A percentile compares a stretch with the other conserved stretches of the same genome.
Conservation (phyloP, 2,888 invertebrate species). For the Drosophila demipolita region DNA sequence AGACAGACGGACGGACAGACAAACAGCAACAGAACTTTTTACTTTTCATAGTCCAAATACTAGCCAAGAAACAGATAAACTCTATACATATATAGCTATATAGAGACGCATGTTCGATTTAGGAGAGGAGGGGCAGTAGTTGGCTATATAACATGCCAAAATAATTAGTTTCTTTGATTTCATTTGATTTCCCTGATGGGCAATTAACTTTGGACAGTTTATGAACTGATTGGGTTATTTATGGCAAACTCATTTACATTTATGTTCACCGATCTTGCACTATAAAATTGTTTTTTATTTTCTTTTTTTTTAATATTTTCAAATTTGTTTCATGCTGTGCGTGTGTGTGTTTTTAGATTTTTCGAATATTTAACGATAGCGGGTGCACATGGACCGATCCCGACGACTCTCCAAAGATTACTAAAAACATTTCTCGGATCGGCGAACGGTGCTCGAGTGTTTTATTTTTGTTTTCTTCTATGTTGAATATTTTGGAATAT, state of each 20-base stretch:
- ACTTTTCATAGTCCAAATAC: slow-evolving; percentile 54
- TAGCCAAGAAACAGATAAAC: slow-evolving; percentile 31
- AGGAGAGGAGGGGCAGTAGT: slow-evolving; percentile 1
- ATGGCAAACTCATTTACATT: slow-evolving; percentile 58
- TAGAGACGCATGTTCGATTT: slow-evolving; percentile 2
- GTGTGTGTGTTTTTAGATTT: slow-evolving; percentile 9
- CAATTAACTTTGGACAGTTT: slow-evolving; percentile 46
- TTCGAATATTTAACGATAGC: slow-evolving; percentile 14
- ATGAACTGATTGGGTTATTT: slow-evolving; percentile 45
- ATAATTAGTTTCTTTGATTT: slow-evolving; percentile 63
- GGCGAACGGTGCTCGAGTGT: slow-evolving; percentile 33
- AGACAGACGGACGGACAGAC: slow-evolving; percentile 4
- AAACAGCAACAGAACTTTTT: slow-evolving; percentile 24
- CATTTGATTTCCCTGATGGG: slow-evolving; percentile 38
- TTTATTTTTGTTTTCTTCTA: slow-evolving; percentile 53
- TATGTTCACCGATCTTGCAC: slow-evolving; percentile 28
- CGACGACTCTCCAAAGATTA: slow-evolving; percentile 64
- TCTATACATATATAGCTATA: slow-evolving; percentile 1
- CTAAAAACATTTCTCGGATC: slow-evolving; percentile 45
- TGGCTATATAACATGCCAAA: slow-evolving; percentile 53
- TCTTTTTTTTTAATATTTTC: slow-evolving; percentile 26
- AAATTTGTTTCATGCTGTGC: slow-evolving; percentile 44
- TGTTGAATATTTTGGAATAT: slow-evolving; percentile 63
- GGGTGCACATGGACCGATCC: slow-evolving; percentile 40
- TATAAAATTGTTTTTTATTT: slow-evolving; percentile 4